Conservation (phyloP, 2,113 vertebrate species). For the Rousettus leschenaultii region DNA sequence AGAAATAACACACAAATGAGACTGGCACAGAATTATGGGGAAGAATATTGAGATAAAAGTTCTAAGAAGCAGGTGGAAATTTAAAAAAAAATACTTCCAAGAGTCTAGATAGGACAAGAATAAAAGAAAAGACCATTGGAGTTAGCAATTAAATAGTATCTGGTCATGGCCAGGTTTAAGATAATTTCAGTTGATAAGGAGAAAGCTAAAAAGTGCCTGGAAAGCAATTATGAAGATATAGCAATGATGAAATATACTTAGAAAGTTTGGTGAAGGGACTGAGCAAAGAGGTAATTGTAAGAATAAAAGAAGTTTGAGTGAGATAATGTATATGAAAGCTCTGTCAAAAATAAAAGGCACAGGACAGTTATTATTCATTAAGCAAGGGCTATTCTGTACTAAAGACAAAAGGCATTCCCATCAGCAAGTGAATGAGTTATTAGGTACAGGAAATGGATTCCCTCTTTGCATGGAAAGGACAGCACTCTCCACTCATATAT, state of each 20-base stretch:
- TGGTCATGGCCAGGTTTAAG: background rate
- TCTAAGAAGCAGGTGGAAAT: background rate
- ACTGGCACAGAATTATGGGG: background rate
- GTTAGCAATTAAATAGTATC: background rate
- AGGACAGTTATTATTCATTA: constrained; percentile 32
- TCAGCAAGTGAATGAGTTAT: constrained; percentile 44
- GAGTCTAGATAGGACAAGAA: background rate
- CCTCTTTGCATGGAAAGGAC: background rate
- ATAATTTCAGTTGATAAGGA: background rate
- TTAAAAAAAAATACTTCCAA: background rate
- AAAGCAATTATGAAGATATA: background rate
- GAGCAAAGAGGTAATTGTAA: background rate
- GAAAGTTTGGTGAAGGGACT: background rate
- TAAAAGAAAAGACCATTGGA: background rate
- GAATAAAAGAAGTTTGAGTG: constrained; percentile 35
- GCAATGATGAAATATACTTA: background rate
- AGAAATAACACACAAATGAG: background rate
- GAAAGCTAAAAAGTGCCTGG: background rate
- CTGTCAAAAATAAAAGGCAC: background rate
- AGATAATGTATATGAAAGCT: constrained; percentile 6
- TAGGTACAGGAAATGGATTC: constrained; percentile 21
- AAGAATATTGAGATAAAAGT: constrained; percentile 2
- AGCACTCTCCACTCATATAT: background rate
- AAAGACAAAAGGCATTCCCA: background rate
- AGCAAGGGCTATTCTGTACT: background rate